Evolutionary conservation across 2,888 invertebrate genomes (phyloP).

Genomic region (Phyllotreta cruciferae): DNA sequence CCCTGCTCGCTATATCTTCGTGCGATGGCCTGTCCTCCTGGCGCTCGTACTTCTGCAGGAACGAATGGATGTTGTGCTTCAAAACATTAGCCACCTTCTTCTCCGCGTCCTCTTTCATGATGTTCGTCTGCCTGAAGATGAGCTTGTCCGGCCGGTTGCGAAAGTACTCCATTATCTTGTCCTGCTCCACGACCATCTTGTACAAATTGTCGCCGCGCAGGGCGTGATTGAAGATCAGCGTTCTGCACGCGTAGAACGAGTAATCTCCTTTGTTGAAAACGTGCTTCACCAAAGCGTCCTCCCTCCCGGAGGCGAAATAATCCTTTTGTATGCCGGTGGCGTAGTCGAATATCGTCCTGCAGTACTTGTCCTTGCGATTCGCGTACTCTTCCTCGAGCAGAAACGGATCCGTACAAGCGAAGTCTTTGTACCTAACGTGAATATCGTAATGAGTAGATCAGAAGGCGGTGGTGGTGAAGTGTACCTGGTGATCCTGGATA

Average conservation of each 20-base stretch:
- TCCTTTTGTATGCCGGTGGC: constrained; percentile 65
- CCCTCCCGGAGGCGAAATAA: constrained; percentile 70
- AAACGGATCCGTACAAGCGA: constrained; percentile 62
- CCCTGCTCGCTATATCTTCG: constrained; percentile 70
- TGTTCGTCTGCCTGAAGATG: constrained; percentile 18
- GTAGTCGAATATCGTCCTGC: constrained; percentile 64
- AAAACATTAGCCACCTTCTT: not conserved
- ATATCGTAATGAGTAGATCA: not conserved
- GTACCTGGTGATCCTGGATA: constrained; percentile 68
- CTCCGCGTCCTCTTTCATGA: constrained; percentile 9
- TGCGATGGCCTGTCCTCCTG: constrained; percentile 65
- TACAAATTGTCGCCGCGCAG: constrained; percentile 62
- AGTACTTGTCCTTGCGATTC: constrained; percentile 72
- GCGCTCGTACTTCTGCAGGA: constrained; percentile 64
- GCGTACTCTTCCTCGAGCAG: constrained; percentile 68
- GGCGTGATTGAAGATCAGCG: constrained; percentile 62
- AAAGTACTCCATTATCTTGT: constrained; percentile 51
- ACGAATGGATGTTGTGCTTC: constrained; percentile 35
- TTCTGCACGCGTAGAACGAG: constrained; percentile 54
- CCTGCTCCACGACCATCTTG: constrained; percentile 64
- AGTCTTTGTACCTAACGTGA: constrained; percentile 57
- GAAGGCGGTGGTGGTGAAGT: constrained; percentile 33
- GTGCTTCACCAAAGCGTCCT: constrained; percentile 70
- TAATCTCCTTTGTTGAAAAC: constrained; percentile 51
- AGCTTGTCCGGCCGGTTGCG: constrained; percentile 40